These are phyloP conservation scores for Globodera ellingtonae DNA, from an alignment of 1,140 invertebrate species.

Conservation along the genomic window DNA sequence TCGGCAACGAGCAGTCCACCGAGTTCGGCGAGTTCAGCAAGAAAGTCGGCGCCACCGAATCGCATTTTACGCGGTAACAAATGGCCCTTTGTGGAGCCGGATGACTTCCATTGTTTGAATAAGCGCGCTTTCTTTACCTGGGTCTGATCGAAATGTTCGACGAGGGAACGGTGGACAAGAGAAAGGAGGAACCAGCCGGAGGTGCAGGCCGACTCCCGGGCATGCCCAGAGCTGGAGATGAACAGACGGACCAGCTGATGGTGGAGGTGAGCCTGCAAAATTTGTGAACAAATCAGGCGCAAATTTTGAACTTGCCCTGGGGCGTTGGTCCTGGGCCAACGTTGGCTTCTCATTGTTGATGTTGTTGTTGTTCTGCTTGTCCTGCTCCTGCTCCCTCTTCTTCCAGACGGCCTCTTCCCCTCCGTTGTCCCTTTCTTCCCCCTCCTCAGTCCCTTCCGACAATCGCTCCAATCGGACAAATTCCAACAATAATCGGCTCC, in stretches of 20 bases:
- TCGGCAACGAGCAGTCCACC: conserved; percentile 80
- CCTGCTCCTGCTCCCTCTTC: neutral
- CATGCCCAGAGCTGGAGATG: conserved; percentile 82
- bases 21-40: conserved; percentile 81
- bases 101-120: conserved; percentile 67
- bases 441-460: neutral
- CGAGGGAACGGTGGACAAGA: conserved; percentile 70
- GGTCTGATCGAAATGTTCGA: conserved; percentile 67
- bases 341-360: conserved; percentile 35
- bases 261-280: conserved; percentile 70
- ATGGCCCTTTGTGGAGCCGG: conserved; percentile 70
- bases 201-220: conserved; percentile 79
- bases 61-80: conserved; percentile 78
- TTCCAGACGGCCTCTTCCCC: conserved; percentile 11
- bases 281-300: neutral
- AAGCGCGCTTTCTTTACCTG: conserved; percentile 89
- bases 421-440: neutral
- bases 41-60: conserved; percentile 81
- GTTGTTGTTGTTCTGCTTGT: conserved; percentile 68
- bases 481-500: conserved; percentile 26
- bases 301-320: neutral
- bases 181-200: conserved; percentile 92
- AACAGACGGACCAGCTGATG: conserved; percentile 88
- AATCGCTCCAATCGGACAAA: conserved; percentile 20
- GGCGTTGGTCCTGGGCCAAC: neutral